phyloP scores from a whole-genome alignment of 1,140 invertebrate species.

The Gryllus bimaculatus region DNA sequence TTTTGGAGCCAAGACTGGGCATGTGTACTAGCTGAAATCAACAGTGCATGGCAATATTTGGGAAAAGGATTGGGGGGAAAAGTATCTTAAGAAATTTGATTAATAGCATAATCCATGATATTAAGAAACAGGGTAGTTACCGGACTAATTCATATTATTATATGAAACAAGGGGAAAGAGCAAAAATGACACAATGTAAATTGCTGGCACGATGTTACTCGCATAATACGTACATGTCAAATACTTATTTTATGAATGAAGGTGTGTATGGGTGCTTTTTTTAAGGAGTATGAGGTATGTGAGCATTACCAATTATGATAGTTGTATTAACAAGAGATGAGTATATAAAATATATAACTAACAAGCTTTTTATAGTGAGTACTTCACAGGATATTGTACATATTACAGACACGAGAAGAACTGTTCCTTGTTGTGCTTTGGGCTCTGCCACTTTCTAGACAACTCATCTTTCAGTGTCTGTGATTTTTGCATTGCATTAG shows the following conservation, averaged over 20 bases:
- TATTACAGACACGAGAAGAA: slow-evolving; percentile 14
- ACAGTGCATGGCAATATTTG: neutral
- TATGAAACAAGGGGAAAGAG: neutral
- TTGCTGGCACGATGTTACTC: slow-evolving; percentile 11
- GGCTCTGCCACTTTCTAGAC: slow-evolving; percentile 15
- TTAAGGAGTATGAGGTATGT: neutral
- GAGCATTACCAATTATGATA: neutral
- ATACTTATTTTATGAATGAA: slow-evolving; percentile 9
- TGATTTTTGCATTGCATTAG: slow-evolving; percentile 22
- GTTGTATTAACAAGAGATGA: slow-evolving; percentile 10
- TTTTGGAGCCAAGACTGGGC: neutral
- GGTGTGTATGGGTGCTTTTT: slow-evolving; percentile 7
- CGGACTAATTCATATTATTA: slow-evolving; percentile 13
- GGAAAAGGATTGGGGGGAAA: neutral
- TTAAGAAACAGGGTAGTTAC: slow-evolving; percentile 20
- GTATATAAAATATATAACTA: slow-evolving; percentile 11
- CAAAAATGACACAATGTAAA: neutral
- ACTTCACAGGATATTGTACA: slow-evolving; percentile 17
- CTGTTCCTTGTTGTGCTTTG: slow-evolving; percentile 21
- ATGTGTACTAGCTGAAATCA: neutral
- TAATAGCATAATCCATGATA: slow-evolving; percentile 1
- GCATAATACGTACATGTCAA: slow-evolving; percentile 10
- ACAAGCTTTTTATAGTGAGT: slow-evolving; percentile 14
- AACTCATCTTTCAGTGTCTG: slow-evolving; percentile 21
- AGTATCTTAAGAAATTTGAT: neutral